A percentile compares a stretch with the other conserved stretches of the same genome.
phyloP scores from a whole-genome alignment of 2,797 vertebrate species.

The Alouatta caraya region DNA sequence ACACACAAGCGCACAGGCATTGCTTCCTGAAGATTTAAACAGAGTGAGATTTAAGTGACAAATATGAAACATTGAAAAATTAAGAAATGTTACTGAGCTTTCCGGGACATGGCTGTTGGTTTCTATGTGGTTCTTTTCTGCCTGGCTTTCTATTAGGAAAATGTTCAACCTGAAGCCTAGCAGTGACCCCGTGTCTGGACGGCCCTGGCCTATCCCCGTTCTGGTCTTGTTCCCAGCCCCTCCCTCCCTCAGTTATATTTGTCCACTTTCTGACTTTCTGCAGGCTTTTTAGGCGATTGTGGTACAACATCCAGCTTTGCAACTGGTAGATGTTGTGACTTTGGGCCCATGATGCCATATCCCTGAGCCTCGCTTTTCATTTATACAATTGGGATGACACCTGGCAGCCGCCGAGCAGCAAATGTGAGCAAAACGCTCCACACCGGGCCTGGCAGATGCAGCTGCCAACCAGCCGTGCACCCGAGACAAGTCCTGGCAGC shows the following conservation, averaged over 20 bases:
- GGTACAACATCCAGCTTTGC: background rate
- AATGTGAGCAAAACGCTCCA: accelerated
- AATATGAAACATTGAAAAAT: background rate
- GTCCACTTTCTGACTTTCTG: background rate
- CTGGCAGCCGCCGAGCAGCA: background rate
- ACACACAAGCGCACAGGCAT: background rate
- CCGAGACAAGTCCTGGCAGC: background rate
- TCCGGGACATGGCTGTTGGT: background rate
- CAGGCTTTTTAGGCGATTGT: background rate
- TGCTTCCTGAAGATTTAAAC: background rate
- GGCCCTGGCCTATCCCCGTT: accelerated
- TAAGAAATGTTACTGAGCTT: background rate
- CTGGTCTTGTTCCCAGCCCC: too few species aligned
- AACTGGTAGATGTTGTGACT: background rate
- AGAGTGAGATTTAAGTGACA: background rate
- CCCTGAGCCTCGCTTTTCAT: background rate
- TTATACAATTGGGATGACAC: background rate
- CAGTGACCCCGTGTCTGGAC: background rate
- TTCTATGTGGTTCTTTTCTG: background rate
- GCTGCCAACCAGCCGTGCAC: background rate
- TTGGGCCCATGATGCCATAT: background rate
- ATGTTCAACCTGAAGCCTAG: background rate
- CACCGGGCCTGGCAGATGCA: background rate
- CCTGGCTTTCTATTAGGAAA: background rate
- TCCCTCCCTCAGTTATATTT: too few species aligned